Percentiles rank a stretch among this genome's conserved stretches.
Conservation (phyloP, 2,888 invertebrate genomes). For the Cantharis rufa region DNA sequence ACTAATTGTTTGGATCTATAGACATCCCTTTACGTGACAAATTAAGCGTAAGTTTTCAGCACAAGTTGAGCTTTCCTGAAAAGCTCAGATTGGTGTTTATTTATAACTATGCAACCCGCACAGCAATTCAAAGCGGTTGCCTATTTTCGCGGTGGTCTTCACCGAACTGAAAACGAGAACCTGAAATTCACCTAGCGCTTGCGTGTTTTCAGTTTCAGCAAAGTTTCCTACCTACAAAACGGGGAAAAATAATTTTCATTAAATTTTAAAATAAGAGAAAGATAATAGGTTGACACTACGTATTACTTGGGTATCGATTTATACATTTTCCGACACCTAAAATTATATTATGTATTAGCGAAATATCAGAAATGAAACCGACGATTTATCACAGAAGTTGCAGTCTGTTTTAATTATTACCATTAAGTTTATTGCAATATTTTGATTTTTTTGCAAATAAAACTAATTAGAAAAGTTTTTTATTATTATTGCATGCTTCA, state of each 20-base stretch:
- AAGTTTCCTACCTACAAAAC: constrained; percentile 16
- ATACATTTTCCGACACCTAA: constrained; percentile 10
- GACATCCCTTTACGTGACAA: background rate
- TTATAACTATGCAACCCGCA: constrained; percentile 21
- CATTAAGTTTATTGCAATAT: background rate
- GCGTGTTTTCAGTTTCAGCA: constrained; percentile 6
- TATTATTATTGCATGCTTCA: background rate
- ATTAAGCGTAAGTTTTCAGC: background rate
- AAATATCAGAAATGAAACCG: background rate
- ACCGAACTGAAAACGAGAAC: constrained; percentile 23
- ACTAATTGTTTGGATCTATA: background rate
- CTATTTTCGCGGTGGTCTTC: constrained; percentile 24
- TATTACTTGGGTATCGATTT: constrained; percentile 24
- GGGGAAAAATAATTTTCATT: constrained; percentile 23
- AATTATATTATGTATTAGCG: background rate
- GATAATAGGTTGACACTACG: constrained; percentile 18
- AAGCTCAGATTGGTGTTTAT: background rate
- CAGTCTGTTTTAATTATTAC: background rate
- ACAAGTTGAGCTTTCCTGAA: background rate
- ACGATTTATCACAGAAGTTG: background rate
- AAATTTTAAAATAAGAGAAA: constrained; percentile 24
- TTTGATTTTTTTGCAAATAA: background rate
- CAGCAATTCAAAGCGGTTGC: constrained; percentile 10
- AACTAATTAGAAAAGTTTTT: background rate
- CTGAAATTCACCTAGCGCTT: constrained; percentile 11